These are phyloP conservation scores for Sinocyclocheilus grahami DNA, from an alignment of 2,113 vertebrate species.

Conservation along the genomic window DNA sequence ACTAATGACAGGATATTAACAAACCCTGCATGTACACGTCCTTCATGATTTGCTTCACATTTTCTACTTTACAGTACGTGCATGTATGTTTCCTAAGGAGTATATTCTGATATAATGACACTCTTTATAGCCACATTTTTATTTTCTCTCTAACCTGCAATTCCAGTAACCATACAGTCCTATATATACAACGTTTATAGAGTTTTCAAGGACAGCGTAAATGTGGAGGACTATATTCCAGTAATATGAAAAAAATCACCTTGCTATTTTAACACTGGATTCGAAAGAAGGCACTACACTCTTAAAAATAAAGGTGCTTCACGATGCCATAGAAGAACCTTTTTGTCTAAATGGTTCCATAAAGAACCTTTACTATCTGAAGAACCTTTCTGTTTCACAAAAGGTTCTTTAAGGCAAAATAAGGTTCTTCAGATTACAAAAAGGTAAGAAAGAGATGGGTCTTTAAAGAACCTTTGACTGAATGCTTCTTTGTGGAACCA, in stretches of 20 bases:
- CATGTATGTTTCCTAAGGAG: not conserved
- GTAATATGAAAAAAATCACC: constrained; percentile 17
- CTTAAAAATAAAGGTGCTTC: too few relatives aligned
- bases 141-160: constrained; percentile 52
- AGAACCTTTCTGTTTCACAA: too few relatives aligned
- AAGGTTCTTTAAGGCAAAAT: too few relatives aligned
- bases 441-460: too few relatives aligned
- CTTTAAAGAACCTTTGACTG: too few relatives aligned
- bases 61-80: not conserved
- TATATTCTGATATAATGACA: constrained; percentile 48
- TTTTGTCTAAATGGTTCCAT: too few relatives aligned
- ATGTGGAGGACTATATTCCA: constrained; percentile 34
- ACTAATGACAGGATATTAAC: not conserved
- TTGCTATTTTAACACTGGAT: not conserved
- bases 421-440: too few relatives aligned
- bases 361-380: too few relatives aligned
- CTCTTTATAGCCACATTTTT: constrained; percentile 41
- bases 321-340: too few relatives aligned
- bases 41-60: not conserved
- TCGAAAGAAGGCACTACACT: not conserved
- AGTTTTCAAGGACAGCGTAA: constrained; percentile 46
- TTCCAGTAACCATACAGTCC: constrained; percentile 47
- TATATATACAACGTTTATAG: constrained; percentile 48
- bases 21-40: not conserved
- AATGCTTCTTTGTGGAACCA: too few relatives aligned